phyloP scores from a whole-genome alignment of 2,113 vertebrate species.

The Columba livia region DNA sequence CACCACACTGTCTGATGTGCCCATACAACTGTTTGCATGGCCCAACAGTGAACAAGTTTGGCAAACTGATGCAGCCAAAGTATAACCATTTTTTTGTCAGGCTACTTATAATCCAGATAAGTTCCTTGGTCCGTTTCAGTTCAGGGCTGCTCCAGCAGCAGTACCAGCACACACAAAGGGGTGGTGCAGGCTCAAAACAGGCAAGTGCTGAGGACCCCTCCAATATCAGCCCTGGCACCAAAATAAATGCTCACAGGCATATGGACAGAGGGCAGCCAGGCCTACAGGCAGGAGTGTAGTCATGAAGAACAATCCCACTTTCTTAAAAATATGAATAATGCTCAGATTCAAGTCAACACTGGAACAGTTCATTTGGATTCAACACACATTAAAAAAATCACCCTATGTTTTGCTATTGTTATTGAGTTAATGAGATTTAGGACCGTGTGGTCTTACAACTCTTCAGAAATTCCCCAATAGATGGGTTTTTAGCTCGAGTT shows the following conservation, averaged over 20 bases:
- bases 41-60: background rate
- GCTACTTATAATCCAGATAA: background rate
- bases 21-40: fast-evolving
- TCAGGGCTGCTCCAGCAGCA: background rate
- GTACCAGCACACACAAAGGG: background rate
- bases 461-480: background rate
- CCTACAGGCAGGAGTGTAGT: background rate
- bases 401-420: background rate
- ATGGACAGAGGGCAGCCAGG: background rate
- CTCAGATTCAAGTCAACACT: background rate
- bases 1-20: background rate
- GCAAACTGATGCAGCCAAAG: background rate
- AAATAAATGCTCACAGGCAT: background rate
- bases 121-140: background rate
- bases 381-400: background rate
- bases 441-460: background rate
- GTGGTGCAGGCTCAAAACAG: background rate
- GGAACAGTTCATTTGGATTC: background rate
- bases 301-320: background rate
- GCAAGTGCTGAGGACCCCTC: background rate
- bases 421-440: background rate
- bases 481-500: background rate
- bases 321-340: background rate
- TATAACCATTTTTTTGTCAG: background rate
- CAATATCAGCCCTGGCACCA: background rate